Conservation (phyloP, 2,113 vertebrate genomes). For the Amblyopsis rosae region DNA sequence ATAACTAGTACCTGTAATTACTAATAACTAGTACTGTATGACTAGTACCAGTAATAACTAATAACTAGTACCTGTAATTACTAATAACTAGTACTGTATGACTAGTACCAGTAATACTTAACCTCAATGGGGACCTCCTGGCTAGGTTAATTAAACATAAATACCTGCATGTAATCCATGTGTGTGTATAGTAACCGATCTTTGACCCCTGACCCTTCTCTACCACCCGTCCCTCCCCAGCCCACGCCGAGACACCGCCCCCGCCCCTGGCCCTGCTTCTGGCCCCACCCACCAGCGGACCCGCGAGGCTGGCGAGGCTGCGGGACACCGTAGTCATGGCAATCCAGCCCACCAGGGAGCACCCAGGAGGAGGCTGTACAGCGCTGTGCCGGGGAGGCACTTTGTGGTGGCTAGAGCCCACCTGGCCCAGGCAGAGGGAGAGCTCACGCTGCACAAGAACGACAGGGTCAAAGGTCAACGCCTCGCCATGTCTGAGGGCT, state of each 20-base stretch:
- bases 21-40: too few species aligned
- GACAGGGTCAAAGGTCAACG: conserved; percentile 89
- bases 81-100: too few species aligned
- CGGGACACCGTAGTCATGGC: neutral
- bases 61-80: too few species aligned
- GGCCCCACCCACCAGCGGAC: neutral
- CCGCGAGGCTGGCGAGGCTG: neutral
- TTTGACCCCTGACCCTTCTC: too few species aligned
- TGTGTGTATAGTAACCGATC: too few species aligned
- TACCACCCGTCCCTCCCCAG: neutral
- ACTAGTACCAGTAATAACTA: too few species aligned
- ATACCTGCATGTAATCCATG: too few species aligned
- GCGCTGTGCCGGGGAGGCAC: conserved; percentile 85
- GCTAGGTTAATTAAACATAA: too few species aligned
- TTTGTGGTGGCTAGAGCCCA: conserved; percentile 87
- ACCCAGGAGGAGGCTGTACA: conserved; percentile 85
- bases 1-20: too few species aligned
- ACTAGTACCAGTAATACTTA: too few species aligned
- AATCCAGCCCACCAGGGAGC: conserved; percentile 58
- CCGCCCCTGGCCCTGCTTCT: neutral
- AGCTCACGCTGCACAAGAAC: conserved; percentile 86
- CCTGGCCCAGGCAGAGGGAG: conserved; percentile 87
- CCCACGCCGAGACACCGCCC: neutral
- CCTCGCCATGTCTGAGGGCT: too few species aligned
- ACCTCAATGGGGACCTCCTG: too few species aligned